Conservation (phyloP, 1,140 invertebrate species). For the Tetramorium parvispinum region DNA sequence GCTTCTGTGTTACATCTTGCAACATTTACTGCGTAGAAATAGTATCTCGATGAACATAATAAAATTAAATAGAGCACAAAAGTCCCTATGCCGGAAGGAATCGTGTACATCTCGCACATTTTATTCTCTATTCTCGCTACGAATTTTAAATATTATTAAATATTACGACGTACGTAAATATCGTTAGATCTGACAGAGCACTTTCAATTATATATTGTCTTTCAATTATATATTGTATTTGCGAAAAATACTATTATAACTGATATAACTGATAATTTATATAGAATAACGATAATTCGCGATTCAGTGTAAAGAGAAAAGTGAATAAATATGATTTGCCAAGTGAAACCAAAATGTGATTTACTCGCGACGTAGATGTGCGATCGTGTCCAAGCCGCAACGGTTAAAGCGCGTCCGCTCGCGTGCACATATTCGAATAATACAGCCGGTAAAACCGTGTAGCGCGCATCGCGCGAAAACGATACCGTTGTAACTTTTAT, state of each 20-base stretch:
- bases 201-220: neutral
- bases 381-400: slow-evolving; percentile 12
- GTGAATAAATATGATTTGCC: slow-evolving; percentile 45
- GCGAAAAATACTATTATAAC: neutral
- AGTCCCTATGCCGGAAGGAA: slow-evolving; percentile 3
- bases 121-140: neutral
- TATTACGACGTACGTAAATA: neutral
- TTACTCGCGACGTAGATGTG: slow-evolving; percentile 25
- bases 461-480: slow-evolving; percentile 8
- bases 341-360: slow-evolving; percentile 14
- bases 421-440: slow-evolving; percentile 41
- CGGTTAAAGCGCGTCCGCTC: neutral
- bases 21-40: slow-evolving; percentile 34
- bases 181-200: neutral
- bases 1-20: slow-evolving; percentile 39
- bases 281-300: slow-evolving; percentile 2
- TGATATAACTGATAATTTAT: neutral
- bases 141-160: neutral
- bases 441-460: slow-evolving; percentile 36
- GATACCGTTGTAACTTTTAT: slow-evolving; percentile 60
- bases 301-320: slow-evolving; percentile 27
- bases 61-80: slow-evolving; percentile 23
- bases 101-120: neutral
- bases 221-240: slow-evolving; percentile 11
- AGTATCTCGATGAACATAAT: slow-evolving; percentile 19